Conservation (phyloP, 2,888 invertebrate species). For the Drosophila lacicola region DNA sequence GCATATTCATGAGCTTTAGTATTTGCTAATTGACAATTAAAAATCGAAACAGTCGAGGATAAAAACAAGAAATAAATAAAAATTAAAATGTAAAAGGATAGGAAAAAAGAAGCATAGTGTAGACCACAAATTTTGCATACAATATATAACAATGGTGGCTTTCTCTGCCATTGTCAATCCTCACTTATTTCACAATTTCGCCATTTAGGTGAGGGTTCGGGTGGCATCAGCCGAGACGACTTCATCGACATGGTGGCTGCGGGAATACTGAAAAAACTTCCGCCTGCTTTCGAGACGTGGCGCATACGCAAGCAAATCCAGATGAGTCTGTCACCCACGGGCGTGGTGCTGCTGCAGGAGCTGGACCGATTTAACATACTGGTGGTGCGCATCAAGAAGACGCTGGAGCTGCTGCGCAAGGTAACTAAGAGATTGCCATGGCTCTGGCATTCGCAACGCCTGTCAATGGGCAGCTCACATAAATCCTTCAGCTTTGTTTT, state of each 20-base stretch:
- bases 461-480: slow-evolving; percentile 71
- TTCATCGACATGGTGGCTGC: slow-evolving; percentile 92
- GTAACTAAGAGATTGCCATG: slow-evolving; percentile 59
- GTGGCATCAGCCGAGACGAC: slow-evolving; percentile 93
- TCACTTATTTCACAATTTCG: slow-evolving; percentile 28
- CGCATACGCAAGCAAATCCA: slow-evolving; percentile 92
- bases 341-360: slow-evolving; percentile 95
- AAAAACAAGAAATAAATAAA: slow-evolving; percentile 69
- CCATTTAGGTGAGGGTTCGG: slow-evolving; percentile 87
- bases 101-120: slow-evolving; percentile 8
- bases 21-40: slow-evolving; percentile 76
- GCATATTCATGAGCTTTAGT: slow-evolving; percentile 76
- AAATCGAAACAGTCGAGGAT: slow-evolving; percentile 47
- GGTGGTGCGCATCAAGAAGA: slow-evolving; percentile 89
- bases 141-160: slow-evolving; percentile 50
- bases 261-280: slow-evolving; percentile 92
- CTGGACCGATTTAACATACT: slow-evolving; percentile 94
- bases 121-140: slow-evolving; percentile 55
- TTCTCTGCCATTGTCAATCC: slow-evolving; percentile 41
- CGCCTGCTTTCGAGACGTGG: slow-evolving; percentile 91
- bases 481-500: slow-evolving; percentile 77
- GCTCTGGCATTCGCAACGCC: slow-evolving; percentile 22
- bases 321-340: slow-evolving; percentile 92
- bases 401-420: slow-evolving; percentile 90
- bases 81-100: slow-evolving; percentile 34